Evolutionary conservation across 1,140 invertebrate genomes (phyloP).

Genomic region (Brachionus rubens): DNA sequence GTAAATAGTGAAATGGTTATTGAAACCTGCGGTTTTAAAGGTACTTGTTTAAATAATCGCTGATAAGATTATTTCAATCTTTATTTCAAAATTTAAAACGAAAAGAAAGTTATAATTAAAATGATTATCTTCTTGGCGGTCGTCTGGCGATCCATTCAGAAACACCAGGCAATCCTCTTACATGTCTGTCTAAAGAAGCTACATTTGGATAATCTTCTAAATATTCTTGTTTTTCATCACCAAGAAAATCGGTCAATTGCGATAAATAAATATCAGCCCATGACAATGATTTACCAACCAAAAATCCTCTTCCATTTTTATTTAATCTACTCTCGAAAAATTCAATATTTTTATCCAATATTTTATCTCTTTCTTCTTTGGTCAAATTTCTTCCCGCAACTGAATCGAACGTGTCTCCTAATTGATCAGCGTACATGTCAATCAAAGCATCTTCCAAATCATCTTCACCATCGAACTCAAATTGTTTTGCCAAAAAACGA

Average conservation of each 20-base stretch:
- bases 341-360: background rate
- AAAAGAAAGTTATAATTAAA: no score
- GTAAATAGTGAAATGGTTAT: no score
- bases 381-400: background rate
- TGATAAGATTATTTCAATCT: no score
- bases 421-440: background rate
- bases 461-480: background rate
- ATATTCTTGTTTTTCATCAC: background rate
- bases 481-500: background rate
- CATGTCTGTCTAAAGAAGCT: background rate
- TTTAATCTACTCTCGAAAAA: background rate
- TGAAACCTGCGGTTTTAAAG: no score
- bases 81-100: no score
- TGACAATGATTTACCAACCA: background rate
- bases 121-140: no score
- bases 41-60: no score
- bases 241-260: background rate
- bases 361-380: background rate
- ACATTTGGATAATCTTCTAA: background rate
- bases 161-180: background rate
- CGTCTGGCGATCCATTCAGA: background rate
- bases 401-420: background rate
- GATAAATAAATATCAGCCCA: slow-evolving; percentile 1
- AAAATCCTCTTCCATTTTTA: background rate
- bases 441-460: background rate